Evolutionary conservation across 2,113 vertebrate genomes (phyloP), one percentile per base, ranked within the genome.

Genomic region (Argyrosomus japonicus): DNA sequence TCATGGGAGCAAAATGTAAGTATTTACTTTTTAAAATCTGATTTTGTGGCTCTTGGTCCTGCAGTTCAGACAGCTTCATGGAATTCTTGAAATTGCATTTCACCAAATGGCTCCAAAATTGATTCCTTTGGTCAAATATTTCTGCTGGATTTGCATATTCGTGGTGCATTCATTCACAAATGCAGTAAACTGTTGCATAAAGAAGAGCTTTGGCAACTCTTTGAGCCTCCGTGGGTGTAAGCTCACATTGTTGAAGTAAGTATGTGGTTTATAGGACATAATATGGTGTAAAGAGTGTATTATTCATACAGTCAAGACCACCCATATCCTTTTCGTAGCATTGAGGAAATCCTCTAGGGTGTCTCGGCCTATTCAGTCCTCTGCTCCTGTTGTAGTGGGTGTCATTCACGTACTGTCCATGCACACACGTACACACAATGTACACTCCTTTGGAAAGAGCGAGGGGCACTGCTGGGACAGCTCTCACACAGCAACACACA

Each of bases 311-410:
- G 63, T 50, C 14, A 62, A 58, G 86, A 84, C 86, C 87, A 88
- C 86, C 88, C 86, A 23, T 75, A 78, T 87, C 63, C 84, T 84
- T 87, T 88, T 80, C 36, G 19, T 68, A 6, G 71, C 85, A n/a
- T 25, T 77, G 78, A 89, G 84, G 89, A 91, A 90, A 89, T 92
- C 87, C 89, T 89, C 54, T 56, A 43, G 58, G 62, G 71, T 83
- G 78, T 82, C 71, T 68, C 21, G 58, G 60, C 64, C 79, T 78
- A 78, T 93, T 87, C 78, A 82, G 50, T 48, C 29, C 40, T 58
- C n/a, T 70, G 64, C 67, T 71, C 48, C 6, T 68, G 83, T 64
- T 86, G 78, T 72, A 68, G 84, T 77, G 81, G 62, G 47, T 87
- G 78, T 77, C 81, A 73, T 81, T 81, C 84, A 60, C 73, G 7